Evolutionary conservation across 2,888 invertebrate genomes (phyloP).

Genomic region (Taphrorychus bicolor): DNA sequence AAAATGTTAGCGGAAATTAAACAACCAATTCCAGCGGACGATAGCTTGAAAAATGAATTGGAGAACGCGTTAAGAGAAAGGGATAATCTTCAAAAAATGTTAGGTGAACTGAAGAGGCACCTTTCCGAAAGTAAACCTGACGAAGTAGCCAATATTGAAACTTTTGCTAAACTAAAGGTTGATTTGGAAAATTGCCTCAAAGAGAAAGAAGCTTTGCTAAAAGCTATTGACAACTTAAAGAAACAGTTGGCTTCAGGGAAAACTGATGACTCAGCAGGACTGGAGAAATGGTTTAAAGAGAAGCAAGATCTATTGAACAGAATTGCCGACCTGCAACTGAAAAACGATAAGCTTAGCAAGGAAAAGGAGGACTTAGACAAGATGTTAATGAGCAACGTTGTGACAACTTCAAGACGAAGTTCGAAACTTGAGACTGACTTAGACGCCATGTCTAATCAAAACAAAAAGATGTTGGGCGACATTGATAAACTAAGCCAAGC

Average conservation of each 20-base stretch:
- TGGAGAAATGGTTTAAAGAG: background rate
- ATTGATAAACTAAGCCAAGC: conserved; percentile 19
- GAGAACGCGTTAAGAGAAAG: too few relatives aligned
- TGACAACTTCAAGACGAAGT: conserved; percentile 39
- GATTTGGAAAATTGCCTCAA: conserved; percentile 33
- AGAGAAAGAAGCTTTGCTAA: conserved; percentile 19
- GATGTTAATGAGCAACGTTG: conserved; percentile 44
- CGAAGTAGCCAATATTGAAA: background rate
- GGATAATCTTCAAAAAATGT: too few relatives aligned
- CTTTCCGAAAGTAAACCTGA: too few relatives aligned
- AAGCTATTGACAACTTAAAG: conserved; percentile 9
- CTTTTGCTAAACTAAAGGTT: conserved; percentile 17
- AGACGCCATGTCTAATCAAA: conserved; percentile 35
- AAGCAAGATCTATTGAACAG: conserved; percentile 14
- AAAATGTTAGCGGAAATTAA: too few relatives aligned
- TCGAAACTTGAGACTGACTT: conserved; percentile 44
- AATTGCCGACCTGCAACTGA: conserved; percentile 18
- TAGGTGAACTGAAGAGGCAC: too few relatives aligned
- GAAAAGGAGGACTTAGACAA: conserved; percentile 48
- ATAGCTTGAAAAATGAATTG: too few relatives aligned
- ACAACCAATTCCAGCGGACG: too few relatives aligned
- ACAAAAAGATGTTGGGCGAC: conserved; percentile 37
- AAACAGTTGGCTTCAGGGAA: background rate
- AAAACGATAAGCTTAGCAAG: conserved; percentile 32
- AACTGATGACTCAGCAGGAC: background rate